These are phyloP conservation scores for Melanostoma mellinum DNA, from an alignment of 2,888 invertebrate genomes.

Conservation along the genomic window DNA sequence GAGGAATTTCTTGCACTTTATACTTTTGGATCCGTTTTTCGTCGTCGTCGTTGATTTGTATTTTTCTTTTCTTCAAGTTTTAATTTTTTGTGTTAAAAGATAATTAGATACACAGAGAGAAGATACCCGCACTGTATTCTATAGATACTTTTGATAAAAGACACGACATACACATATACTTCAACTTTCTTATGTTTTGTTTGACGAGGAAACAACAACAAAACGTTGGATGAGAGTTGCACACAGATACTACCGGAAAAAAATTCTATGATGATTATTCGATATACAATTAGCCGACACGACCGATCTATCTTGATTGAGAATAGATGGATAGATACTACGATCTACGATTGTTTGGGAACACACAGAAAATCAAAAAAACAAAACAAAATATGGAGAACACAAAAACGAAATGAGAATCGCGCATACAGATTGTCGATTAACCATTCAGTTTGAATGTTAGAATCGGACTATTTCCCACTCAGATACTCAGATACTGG, in stretches of 20 bases:
- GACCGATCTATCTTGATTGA: conserved; percentile 54
- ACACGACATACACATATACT: conserved; percentile 31
- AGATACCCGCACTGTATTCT: conserved; percentile 30
- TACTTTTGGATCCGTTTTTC: conserved; percentile 11
- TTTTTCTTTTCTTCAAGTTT: conserved; percentile 13
- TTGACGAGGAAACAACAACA: conserved; percentile 58
- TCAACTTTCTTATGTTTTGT: conserved; percentile 47
- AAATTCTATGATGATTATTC: conserved; percentile 16
- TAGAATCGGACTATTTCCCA: conserved; percentile 80
- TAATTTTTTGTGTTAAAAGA: neutral
- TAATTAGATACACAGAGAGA: neutral
- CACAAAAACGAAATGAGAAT: conserved; percentile 72
- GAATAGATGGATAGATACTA: conserved; percentile 26
- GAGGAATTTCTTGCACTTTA: conserved; percentile 61
- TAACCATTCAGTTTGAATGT: conserved; percentile 82
- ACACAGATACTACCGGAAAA: conserved; percentile 56
- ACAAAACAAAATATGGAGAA: conserved; percentile 71
- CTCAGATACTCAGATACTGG: conserved; percentile 63
- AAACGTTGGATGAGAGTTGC: conserved; percentile 28
- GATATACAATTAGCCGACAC: conserved; percentile 27
- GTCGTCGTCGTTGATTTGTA: conserved; percentile 14
- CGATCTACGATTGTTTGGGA: conserved; percentile 31
- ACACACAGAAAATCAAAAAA: conserved; percentile 66
- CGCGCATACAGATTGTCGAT: conserved; percentile 73
- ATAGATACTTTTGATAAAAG: conserved; percentile 41